Evolutionary conservation across 2,888 invertebrate species (phyloP).

Genomic region (Pedicia rivosa): DNA sequence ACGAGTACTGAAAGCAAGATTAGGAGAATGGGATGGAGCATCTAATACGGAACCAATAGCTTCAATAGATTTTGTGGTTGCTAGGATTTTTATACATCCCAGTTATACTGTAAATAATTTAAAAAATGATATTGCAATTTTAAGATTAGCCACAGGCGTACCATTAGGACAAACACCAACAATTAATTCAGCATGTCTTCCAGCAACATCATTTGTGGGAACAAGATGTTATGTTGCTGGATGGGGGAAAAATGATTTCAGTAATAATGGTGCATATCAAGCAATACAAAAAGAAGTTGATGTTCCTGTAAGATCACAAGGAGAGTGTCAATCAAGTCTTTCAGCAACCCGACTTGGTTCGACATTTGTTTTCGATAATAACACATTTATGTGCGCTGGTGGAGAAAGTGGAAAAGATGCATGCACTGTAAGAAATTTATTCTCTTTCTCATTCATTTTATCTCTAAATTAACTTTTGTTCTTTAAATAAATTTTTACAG

Average conservation of each 20-base stretch:
- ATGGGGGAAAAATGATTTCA: slow-evolving; percentile 74
- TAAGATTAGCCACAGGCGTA: slow-evolving; percentile 44
- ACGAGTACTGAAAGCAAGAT: slow-evolving; percentile 41
- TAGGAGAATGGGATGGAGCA: slow-evolving; percentile 63
- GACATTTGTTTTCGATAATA: slow-evolving; percentile 41
- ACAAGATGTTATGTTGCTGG: slow-evolving; percentile 51
- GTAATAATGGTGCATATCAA: slow-evolving; percentile 38
- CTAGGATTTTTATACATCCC: slow-evolving; percentile 42
- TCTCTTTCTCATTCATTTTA: too few species aligned
- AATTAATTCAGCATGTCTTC: slow-evolving; percentile 45
- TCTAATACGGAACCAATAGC: slow-evolving; percentile 46
- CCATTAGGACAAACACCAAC: slow-evolving; percentile 37
- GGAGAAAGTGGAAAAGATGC: slow-evolving; percentile 61
- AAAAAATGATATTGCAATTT: slow-evolving; percentile 65
- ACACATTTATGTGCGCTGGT: slow-evolving; percentile 63
- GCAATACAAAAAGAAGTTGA: slow-evolving; percentile 59
- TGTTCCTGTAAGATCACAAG: slow-evolving; percentile 49
- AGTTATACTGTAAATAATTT: slow-evolving; percentile 54
- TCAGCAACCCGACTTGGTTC: slow-evolving; percentile 47
- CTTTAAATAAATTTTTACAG: too few species aligned
- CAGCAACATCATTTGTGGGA: slow-evolving; percentile 34
- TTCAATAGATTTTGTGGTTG: slow-evolving; percentile 42
- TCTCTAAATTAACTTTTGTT: too few species aligned
- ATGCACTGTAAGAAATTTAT: too few species aligned
- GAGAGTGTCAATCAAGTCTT: slow-evolving; percentile 45